Evolutionary conservation across 2,797 vertebrate genomes (phyloP).

Genomic region (Paramormyrops hopkinsi): DNA sequence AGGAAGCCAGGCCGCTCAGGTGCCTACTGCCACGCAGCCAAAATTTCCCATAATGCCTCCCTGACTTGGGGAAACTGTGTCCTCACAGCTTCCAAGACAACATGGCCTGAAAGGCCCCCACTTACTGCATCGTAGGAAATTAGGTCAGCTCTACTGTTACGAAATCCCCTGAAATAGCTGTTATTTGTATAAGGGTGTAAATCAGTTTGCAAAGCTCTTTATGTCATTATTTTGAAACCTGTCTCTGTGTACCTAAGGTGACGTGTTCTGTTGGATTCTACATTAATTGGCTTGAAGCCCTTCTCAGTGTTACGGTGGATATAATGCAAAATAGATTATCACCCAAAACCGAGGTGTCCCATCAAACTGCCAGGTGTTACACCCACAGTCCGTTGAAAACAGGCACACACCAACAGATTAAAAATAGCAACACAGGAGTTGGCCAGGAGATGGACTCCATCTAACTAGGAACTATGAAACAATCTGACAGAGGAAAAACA

Average conservation of each 20-base stretch:
- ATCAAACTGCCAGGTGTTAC: background rate
- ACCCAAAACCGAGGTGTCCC: background rate
- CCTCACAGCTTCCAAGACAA: constrained; percentile 17
- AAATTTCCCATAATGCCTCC: constrained; percentile 11
- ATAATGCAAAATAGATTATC: background rate
- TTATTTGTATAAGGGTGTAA: background rate
- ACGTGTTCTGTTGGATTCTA: background rate
- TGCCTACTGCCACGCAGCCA: background rate
- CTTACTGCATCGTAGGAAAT: constrained; percentile 37
- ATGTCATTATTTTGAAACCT: background rate
- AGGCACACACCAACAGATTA: background rate
- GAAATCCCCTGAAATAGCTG: constrained; percentile 5
- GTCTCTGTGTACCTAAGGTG: background rate
- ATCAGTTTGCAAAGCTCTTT: background rate
- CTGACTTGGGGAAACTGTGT: constrained; percentile 33
- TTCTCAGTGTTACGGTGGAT: background rate
- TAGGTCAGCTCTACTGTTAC: constrained; percentile 26
- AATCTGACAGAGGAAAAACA: background rate
- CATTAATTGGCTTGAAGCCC: background rate
- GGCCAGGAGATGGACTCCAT: background rate
- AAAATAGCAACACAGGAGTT: background rate
- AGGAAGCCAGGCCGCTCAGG: background rate
- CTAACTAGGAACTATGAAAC: background rate
- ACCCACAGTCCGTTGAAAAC: background rate
- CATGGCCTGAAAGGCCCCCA: constrained; percentile 21